Evolutionary conservation across 2,888 invertebrate species (phyloP).

Genomic region (Synanthedon vespiformis): DNA sequence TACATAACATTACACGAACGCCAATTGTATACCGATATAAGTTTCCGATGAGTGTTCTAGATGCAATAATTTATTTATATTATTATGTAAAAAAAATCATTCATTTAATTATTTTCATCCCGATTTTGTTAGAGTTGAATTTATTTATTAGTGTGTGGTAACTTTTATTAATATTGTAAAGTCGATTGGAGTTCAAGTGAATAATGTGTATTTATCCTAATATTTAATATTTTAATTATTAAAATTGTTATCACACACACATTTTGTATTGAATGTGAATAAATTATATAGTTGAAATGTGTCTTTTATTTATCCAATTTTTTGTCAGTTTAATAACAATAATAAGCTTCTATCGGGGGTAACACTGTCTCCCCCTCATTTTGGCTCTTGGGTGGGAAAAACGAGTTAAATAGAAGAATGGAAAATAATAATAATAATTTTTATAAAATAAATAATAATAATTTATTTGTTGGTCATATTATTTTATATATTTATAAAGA

Average conservation of each 20-base stretch:
- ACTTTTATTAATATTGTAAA: constrained; percentile 58
- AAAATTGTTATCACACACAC: constrained; percentile 58
- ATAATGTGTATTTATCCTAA: constrained; percentile 32
- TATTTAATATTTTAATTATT: constrained; percentile 36
- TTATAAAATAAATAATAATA: no score
- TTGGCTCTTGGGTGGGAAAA: no score
- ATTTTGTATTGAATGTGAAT: constrained; percentile 71
- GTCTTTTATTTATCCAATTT: neutral
- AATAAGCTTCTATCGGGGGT: no score
- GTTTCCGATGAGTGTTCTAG: constrained; percentile 10
- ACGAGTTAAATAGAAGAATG: no score
- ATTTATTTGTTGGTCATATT: no score
- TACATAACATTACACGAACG: neutral
- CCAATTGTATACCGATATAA: neutral
- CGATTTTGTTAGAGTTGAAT: constrained; percentile 47
- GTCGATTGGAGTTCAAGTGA: constrained; percentile 12
- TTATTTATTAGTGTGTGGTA: constrained; percentile 66
- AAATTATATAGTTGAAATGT: constrained; percentile 62
- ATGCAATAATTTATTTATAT: constrained; percentile 22
- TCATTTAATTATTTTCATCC: constrained; percentile 24
- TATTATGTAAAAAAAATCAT: constrained; percentile 4
- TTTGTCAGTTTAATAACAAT: no score
- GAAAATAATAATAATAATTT: no score
- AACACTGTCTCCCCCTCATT: no score
- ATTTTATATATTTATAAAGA: no score